A percentile compares a stretch with the other conserved stretches of the same genome.
Evolutionary conservation across 2,113 vertebrate species (phyloP).

Genomic region (Osmerus mordax): DNA sequence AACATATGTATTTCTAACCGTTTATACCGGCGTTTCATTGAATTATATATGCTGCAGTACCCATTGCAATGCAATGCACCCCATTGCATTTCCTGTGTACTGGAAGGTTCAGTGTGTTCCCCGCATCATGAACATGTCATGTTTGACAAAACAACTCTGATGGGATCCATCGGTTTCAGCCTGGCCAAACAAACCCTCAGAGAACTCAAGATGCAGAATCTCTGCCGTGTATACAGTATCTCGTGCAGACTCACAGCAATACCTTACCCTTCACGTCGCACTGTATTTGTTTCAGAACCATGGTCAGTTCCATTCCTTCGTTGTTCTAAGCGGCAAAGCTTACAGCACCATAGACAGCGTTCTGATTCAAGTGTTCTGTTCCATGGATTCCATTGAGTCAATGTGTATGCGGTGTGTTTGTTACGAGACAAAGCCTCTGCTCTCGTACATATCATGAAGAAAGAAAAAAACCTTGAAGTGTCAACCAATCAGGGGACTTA

Average conservation of each 20-base stretch:
- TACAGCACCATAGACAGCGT: conserved; percentile 64
- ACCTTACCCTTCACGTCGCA: not conserved
- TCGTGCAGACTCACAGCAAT: not conserved
- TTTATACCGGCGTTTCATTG: conserved; percentile 16
- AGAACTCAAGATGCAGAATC: too few species aligned
- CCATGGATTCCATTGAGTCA: not conserved
- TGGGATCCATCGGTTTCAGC: not conserved
- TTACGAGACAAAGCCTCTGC: too few species aligned
- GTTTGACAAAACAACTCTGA: not conserved
- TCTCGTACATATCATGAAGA: too few species aligned
- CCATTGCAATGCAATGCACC: conserved; percentile 11
- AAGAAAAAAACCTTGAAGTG: too few species aligned
- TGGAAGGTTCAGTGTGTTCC: not conserved
- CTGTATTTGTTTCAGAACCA: conserved; percentile 39
- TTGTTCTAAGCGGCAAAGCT: conserved; percentile 51
- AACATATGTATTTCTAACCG: not conserved
- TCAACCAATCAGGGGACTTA: too few species aligned
- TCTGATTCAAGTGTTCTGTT: conserved; percentile 1
- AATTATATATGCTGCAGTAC: conserved; percentile 47
- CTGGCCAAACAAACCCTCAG: too few species aligned
- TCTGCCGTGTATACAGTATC: too few species aligned
- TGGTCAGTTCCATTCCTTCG: conserved; percentile 45
- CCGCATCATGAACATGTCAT: not conserved
- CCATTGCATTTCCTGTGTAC: not conserved
- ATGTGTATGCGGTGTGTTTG: too few species aligned